These are phyloP conservation scores for Xanthorhoe spadicearia DNA, from an alignment of 2,888 invertebrate species.

Conservation along the genomic window DNA sequence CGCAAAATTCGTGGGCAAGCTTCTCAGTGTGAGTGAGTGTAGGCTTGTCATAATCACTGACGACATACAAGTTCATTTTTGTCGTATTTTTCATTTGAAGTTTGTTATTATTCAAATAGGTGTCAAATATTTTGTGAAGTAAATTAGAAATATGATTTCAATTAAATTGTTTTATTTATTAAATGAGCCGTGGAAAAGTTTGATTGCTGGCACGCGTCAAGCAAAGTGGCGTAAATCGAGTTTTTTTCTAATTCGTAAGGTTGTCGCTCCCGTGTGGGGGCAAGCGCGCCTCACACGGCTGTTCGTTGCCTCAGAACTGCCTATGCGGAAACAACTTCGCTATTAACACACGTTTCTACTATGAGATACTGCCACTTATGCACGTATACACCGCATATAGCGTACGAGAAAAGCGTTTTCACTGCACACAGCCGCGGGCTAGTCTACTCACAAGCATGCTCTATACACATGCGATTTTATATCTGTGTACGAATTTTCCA, in stretches of 20 bases:
- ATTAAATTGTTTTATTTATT: background rate
- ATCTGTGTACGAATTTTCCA: conserved; percentile 70
- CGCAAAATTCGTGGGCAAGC: conserved; percentile 50
- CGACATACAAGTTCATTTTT: conserved; percentile 39
- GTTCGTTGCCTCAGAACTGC: conserved; percentile 77
- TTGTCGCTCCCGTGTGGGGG: conserved; percentile 80
- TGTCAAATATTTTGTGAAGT: background rate
- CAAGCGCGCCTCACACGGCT: conserved; percentile 72
- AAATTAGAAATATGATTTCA: background rate
- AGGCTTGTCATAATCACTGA: conserved; percentile 66
- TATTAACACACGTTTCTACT: conserved; percentile 82
- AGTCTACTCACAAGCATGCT: conserved; percentile 53
- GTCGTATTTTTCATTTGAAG: conserved; percentile 14
- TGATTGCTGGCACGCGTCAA: conserved; percentile 52
- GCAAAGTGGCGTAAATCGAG: conserved; percentile 65
- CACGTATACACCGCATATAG: conserved; percentile 61
- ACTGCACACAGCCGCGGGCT: conserved; percentile 58
- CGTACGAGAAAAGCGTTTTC: conserved; percentile 72
- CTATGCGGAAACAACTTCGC: conserved; percentile 83
- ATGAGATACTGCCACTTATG: conserved; percentile 81
- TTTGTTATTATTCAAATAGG: conserved; percentile 6
- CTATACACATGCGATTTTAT: conserved; percentile 62
- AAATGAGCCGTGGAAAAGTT: conserved; percentile 36
- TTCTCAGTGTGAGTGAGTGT: conserved; percentile 67
- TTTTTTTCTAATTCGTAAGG: conserved; percentile 82